phyloP scores from a whole-genome alignment of 1,140 invertebrate genomes.

The Andricus grossulariae region DNA sequence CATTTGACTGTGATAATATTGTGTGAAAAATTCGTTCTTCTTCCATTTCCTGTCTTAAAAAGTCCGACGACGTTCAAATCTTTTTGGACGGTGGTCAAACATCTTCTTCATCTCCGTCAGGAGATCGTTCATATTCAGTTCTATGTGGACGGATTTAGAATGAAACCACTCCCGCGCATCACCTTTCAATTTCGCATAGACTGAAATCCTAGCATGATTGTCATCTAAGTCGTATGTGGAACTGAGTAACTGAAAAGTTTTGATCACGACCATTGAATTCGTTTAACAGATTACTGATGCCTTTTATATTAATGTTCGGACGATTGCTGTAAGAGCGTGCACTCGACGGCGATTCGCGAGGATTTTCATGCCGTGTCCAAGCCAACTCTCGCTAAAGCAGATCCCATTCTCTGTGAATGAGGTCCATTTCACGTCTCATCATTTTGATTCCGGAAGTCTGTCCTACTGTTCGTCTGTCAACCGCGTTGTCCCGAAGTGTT shows the following conservation, averaged over 20 bases:
- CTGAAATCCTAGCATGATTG: conserved; percentile 21
- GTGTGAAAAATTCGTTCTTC: conserved; percentile 37
- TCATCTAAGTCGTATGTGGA: conserved; percentile 26
- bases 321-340: too few relatives aligned
- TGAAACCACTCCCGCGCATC: conserved; percentile 44
- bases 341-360: too few relatives aligned
- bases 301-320: too few relatives aligned
- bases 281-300: background rate
- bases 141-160: conserved; percentile 38
- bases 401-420: too few relatives aligned
- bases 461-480: too few relatives aligned
- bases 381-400: too few relatives aligned
- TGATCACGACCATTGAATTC: background rate
- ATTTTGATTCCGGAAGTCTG: too few relatives aligned
- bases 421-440: too few relatives aligned
- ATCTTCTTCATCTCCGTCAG: conserved; percentile 37
- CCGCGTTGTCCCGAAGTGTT: too few relatives aligned
- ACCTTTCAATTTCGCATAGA: conserved; percentile 32
- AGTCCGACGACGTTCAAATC: conserved; percentile 30
- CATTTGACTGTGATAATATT: conserved; percentile 50
- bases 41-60: conserved; percentile 41
- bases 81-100: conserved; percentile 33
- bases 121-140: conserved; percentile 23
- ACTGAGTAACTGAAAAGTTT: background rate
- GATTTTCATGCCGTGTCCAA: too few relatives aligned